Conservation (phyloP, 2,797 vertebrate species). For the Kryptolebias ocellatus region DNA sequence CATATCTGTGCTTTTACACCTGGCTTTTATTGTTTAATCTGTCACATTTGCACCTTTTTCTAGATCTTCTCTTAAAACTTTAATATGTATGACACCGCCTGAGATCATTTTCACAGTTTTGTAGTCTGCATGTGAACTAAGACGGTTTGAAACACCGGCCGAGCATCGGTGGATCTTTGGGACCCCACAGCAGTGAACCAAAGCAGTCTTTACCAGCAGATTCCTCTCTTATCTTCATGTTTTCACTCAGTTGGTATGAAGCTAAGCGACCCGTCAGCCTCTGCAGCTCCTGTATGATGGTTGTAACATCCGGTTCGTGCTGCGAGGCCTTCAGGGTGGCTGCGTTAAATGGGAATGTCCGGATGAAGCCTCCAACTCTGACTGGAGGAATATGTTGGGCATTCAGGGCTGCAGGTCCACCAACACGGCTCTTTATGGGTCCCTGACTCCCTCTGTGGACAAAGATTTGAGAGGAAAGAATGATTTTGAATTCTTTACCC, state of each 20-base stretch:
- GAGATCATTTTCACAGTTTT: neutral
- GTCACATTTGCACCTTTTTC: no score
- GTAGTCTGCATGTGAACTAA: neutral
- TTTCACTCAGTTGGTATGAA: conserved; percentile 28
- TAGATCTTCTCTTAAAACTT: no score
- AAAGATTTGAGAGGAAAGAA: neutral
- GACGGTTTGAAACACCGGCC: conserved; percentile 50
- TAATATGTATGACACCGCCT: no score
- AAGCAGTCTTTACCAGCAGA: conserved; percentile 39
- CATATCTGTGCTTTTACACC: no score
- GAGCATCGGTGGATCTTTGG: conserved; percentile 69
- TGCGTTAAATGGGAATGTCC: conserved; percentile 86
- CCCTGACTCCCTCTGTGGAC: conserved; percentile 42
- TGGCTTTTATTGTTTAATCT: no score
- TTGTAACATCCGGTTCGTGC: conserved; percentile 72
- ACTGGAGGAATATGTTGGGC: conserved; percentile 50
- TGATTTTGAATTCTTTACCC: no score
- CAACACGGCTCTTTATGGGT: neutral
- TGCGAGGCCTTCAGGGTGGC: conserved; percentile 79
- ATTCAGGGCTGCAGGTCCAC: conserved; percentile 30
- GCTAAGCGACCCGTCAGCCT: conserved; percentile 69
- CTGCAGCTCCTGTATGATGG: conserved; percentile 79
- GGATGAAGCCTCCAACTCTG: conserved; percentile 82
- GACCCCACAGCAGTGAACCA: conserved; percentile 76
- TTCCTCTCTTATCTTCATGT: conserved; percentile 10